Base-by-base conservation (phyloP, 92 coral and sea anemone species). In the Parazoanthus darwini region DNA sequence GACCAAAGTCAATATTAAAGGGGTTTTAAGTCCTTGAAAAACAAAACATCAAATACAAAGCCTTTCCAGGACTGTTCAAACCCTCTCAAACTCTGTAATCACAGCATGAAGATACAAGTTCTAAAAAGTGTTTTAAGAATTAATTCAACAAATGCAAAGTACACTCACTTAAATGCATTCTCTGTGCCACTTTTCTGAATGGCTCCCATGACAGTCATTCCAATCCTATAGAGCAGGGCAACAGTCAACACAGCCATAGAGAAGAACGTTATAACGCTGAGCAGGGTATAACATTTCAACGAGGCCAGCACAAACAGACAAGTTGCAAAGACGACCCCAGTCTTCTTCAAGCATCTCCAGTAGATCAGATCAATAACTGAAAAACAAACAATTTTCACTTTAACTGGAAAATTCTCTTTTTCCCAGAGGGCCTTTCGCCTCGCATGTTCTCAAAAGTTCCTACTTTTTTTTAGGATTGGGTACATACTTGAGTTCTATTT, bases 191-290 rank as follows among this genome's bases (percentile, higher is more conserved):
- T 91, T 89, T 97, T 97, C 92, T 97, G 99, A 66, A 97, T 96
- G 18, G 99, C 99, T 74, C 99, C 99, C 96, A 97, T 97, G 5
- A 97, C 99, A 0, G 99, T 95, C 98, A 97, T 95, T 23, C 99
- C 99, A 80, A 95, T 92, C 59, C 99, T 94, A 77, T 97, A 97
- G 8, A 97, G 92, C 85, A 97, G 86, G 3, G 99, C 93, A 42
- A 97, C 98, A 58, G 99, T 97, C 43, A 97, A 92, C 14, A 97
- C 73, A 9, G 99, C 98, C 96, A 97, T 96, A 59, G 99, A 94
- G 92, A 97, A 97, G 98, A 97, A 95, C 1, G 99, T 95, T 23
- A 95, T 39, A 37, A 97, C 99, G 85, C 99, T 97, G 78, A 97
- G 70, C 15, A 92, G 86, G 0, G 99, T 94, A 68, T 95, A 96